Evolutionary conservation across 1,140 invertebrate genomes (phyloP).

Genomic region (Forficula auricularia): DNA sequence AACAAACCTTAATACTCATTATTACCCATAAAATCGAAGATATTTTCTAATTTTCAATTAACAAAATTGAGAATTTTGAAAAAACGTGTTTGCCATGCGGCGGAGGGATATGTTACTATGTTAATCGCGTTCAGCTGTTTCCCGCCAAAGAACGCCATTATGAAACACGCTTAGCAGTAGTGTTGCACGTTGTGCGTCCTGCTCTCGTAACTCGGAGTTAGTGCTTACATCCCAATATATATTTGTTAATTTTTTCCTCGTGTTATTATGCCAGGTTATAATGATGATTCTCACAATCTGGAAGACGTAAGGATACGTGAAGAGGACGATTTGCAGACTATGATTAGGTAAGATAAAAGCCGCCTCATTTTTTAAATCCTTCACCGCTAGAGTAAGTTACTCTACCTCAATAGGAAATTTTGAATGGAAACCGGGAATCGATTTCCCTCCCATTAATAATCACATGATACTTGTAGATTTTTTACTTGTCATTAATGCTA

Average conservation of each 20-base stretch:
- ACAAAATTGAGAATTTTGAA: background rate
- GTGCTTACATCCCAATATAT: background rate
- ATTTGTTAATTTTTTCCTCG: background rate
- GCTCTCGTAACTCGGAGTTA: background rate
- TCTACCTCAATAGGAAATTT: too few relatives aligned
- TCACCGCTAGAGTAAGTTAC: constrained; percentile 22
- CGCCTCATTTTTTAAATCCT: constrained; percentile 17
- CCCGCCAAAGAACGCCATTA: constrained; percentile 41
- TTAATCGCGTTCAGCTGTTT: constrained; percentile 36
- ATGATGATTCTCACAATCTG: too few relatives aligned
- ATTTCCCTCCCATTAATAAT: too few relatives aligned
- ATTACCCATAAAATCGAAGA: too few relatives aligned
- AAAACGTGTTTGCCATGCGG: background rate
- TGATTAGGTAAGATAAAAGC: constrained; percentile 2
- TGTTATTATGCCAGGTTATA: too few relatives aligned
- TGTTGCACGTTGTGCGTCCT: constrained; percentile 3
- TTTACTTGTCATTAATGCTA: too few relatives aligned
- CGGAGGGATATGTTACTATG: background rate
- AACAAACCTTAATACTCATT: background rate
- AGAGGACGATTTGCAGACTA: background rate
- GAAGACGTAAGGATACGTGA: background rate
- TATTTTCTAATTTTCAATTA: background rate
- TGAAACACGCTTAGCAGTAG: constrained; percentile 30
- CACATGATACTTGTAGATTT: too few relatives aligned
- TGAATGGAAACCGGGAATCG: too few relatives aligned